Conservation (phyloP, 2,797 vertebrate species). For the Falco peregrinus region DNA sequence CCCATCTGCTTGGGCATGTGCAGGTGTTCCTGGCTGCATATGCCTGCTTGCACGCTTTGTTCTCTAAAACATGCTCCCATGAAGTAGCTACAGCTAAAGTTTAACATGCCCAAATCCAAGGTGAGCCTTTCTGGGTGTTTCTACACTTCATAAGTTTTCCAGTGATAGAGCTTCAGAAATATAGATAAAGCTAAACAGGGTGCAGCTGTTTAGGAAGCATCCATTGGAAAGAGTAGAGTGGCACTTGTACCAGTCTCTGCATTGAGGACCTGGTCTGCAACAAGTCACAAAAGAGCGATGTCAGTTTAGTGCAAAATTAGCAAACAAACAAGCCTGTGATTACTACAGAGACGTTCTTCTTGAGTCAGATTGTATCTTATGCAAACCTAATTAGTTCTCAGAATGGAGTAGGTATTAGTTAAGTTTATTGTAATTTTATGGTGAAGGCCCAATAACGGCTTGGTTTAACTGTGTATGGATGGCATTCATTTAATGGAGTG, state of each 20-base stretch:
- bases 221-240: too few species aligned
- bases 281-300: background rate
- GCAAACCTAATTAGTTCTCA: background rate
- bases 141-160: background rate
- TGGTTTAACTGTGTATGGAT: background rate
- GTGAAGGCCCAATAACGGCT: background rate
- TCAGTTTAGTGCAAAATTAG: background rate
- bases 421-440: background rate
- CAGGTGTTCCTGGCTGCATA: rapidly evolving
- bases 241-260: background rate
- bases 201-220: background rate
- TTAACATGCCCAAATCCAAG: background rate
- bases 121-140: background rate
- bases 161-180: background rate
- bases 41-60: rapidly evolving
- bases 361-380: background rate
- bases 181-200: background rate
- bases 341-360: background rate
- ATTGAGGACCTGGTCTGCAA: background rate
- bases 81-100: background rate
- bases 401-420: background rate
- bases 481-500: background rate
- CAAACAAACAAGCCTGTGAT: background rate
- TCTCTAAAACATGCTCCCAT: too few species aligned
- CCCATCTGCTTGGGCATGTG: rapidly evolving